A percentile compares a stretch with the other conserved stretches of the same genome.
These are phyloP conservation scores for Drosophila erecta DNA, from an alignment of 1,140 invertebrate species.

Conservation along the genomic window DNA sequence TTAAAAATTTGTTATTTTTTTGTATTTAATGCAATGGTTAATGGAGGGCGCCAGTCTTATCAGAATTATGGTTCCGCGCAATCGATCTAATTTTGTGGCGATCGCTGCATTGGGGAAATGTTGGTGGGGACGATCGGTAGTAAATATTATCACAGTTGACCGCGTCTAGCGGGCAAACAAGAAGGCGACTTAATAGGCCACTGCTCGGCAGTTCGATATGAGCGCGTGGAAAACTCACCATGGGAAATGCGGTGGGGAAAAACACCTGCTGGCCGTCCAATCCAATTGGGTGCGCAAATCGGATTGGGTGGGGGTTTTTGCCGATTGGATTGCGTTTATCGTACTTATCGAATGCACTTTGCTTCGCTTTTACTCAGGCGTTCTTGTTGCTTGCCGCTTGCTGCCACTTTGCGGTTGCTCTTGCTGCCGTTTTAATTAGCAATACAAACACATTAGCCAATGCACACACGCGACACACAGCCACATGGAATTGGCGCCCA, in stretches of 20 bases:
- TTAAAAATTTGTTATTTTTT: not conserved
- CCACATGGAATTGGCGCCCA: conserved; percentile 53
- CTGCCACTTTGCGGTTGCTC: conserved; percentile 48
- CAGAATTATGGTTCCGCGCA: conserved; percentile 57
- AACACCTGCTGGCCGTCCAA: conserved; percentile 40
- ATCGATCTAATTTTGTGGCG: conserved; percentile 70
- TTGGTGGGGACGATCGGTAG: conserved; percentile 14
- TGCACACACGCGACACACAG: conserved; percentile 46
- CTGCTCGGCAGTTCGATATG: conserved; percentile 8
- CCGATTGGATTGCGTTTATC: conserved; percentile 45
- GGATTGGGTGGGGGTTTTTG: conserved; percentile 29
- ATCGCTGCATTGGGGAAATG: conserved; percentile 7
- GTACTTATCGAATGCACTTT: conserved; percentile 75
- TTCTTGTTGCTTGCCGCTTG: conserved; percentile 40
- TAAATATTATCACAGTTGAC: conserved; percentile 76
- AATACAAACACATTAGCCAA: conserved; percentile 79
- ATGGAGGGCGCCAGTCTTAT: conserved; percentile 46
- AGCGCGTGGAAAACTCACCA: conserved; percentile 61
- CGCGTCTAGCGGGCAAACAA: conserved; percentile 64
- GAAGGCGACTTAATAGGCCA: conserved; percentile 39
- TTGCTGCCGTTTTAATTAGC: conserved; percentile 76
- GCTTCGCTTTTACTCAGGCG: conserved; percentile 65
- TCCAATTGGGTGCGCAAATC: conserved; percentile 46
- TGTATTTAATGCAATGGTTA: not conserved
- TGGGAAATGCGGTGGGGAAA: conserved; percentile 29